Conservation (phyloP, 2,888 invertebrate species). For the Sarcophaga subvicina region DNA sequence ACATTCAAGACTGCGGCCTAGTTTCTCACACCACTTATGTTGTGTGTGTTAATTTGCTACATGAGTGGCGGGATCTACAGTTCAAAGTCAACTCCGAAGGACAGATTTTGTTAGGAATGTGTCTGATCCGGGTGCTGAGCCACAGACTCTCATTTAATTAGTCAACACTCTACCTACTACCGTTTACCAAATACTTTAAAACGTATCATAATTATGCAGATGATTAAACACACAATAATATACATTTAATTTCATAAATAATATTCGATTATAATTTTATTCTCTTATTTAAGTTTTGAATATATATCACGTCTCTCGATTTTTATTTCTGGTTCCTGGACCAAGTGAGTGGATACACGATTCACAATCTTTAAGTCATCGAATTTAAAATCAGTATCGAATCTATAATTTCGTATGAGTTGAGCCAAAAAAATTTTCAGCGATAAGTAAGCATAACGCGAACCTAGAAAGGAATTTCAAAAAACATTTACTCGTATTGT, state of each 20-base stretch:
- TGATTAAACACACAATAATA: no score
- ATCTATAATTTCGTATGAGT: conserved; percentile 75
- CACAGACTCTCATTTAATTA: no score
- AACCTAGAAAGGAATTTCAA: conserved; percentile 71
- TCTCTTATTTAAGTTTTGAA: neutral
- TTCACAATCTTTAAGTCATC: conserved; percentile 76
- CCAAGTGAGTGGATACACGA: conserved; percentile 76
- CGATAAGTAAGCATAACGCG: conserved; percentile 76
- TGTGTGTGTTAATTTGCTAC: no score
- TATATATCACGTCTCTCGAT: conserved; percentile 30
- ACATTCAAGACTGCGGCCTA: no score
- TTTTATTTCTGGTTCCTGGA: conserved; percentile 72
- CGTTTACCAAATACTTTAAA: neutral
- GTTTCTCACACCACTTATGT: no score
- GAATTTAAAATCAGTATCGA: conserved; percentile 75
- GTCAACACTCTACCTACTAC: neutral
- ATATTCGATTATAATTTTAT: no score
- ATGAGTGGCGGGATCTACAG: no score
- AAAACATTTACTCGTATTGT: no score
- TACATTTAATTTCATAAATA: no score
- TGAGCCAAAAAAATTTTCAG: conserved; percentile 76
- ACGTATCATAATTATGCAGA: neutral
- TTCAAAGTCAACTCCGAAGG: no score
- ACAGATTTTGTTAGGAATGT: no score
- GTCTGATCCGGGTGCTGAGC: no score